phyloP scores from a whole-genome alignment of 2,113 vertebrate genomes.

The Circaetus cinerascens region DNA sequence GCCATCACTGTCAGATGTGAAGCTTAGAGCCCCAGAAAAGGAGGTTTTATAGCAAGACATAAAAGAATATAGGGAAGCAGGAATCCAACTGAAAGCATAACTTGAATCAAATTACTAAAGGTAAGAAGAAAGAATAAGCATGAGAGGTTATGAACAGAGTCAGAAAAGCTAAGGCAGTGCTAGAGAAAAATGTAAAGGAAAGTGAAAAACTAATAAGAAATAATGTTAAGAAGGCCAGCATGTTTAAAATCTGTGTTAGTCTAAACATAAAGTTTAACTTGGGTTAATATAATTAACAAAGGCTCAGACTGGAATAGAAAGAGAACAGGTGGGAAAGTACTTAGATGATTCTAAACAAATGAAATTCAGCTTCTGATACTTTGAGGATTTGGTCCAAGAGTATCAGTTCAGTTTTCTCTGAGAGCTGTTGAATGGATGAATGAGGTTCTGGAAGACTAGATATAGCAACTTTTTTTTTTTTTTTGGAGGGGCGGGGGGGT shows the following conservation, averaged over 20 bases:
- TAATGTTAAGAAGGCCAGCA: not conserved
- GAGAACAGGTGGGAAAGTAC: not conserved
- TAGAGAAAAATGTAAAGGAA: not conserved
- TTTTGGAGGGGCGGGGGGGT: too few relatives aligned
- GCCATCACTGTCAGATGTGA: not conserved
- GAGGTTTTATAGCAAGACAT: not conserved
- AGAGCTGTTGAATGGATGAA: not conserved
- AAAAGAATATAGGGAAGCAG: not conserved
- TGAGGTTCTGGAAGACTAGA: not conserved
- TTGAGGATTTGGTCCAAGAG: not conserved
- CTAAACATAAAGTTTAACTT: not conserved
- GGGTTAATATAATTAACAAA: not conserved
- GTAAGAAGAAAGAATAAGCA: not conserved
- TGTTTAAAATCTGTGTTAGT: not conserved
- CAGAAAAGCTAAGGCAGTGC: not conserved
- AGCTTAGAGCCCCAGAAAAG: not conserved
- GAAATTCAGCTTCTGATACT: not conserved
- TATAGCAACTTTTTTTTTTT: not conserved
- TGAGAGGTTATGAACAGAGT: not conserved
- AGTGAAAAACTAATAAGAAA: not conserved
- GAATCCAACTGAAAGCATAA: not conserved
- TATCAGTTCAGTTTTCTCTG: not conserved
- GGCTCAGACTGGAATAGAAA: not conserved
- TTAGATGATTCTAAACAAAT: not conserved
- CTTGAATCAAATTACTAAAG: not conserved